phyloP scores from a whole-genome alignment of 2,888 invertebrate genomes.

The Tiliacea citrago region DNA sequence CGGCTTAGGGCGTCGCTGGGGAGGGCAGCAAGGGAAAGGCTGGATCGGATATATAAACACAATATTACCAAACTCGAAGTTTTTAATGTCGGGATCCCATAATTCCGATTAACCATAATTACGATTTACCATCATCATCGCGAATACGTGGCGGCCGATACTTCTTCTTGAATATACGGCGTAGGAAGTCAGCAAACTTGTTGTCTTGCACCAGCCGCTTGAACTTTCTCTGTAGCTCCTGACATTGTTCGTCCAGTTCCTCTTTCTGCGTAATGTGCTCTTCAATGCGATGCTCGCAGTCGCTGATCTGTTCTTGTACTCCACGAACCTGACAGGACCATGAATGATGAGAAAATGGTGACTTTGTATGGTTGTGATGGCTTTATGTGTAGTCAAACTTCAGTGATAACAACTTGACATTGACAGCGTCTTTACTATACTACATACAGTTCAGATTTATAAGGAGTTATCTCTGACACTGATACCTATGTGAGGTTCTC shows the following conservation, averaged over 20 bases:
- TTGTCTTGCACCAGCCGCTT: slow-evolving; percentile 92
- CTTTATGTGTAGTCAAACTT: neutral
- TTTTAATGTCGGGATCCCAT: neutral
- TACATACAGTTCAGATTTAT: neutral
- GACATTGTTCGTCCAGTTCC: slow-evolving; percentile 73
- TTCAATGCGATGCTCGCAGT: slow-evolving; percentile 89
- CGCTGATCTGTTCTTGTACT: slow-evolving; percentile 87
- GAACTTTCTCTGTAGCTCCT: slow-evolving; percentile 89
- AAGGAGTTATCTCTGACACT: neutral
- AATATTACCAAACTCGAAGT: neutral
- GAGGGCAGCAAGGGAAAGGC: neutral
- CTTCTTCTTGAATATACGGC: slow-evolving; percentile 95
- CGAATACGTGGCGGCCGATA: slow-evolving; percentile 92
- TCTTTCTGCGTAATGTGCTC: slow-evolving; percentile 82
- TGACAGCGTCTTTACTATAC: neutral
- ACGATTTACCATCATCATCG: slow-evolving; percentile 83
- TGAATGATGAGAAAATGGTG: neutral
- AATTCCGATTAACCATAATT: neutral
- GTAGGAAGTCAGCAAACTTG: slow-evolving; percentile 94
- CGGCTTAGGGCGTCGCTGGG: neutral
- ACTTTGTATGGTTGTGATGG: neutral
- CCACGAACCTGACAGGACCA: slow-evolving; percentile 82
- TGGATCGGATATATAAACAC: neutral
- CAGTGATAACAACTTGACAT: neutral
- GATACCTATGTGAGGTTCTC: neutral